Evolutionary conservation across 2,888 invertebrate species (phyloP).

Genomic region (Strigamia maritima): DNA sequence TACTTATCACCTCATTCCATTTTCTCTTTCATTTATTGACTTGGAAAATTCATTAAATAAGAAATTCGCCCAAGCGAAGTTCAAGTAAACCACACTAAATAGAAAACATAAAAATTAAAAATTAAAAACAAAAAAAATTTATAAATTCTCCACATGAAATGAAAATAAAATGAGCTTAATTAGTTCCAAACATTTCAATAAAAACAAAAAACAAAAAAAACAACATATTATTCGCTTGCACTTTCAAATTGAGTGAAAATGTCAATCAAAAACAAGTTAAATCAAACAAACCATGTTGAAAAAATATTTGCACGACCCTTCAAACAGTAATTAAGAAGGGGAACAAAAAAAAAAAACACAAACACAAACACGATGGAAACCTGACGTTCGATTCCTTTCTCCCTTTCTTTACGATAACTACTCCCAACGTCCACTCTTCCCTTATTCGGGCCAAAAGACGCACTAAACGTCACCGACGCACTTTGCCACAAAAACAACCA

Average conservation of each 20-base stretch:
- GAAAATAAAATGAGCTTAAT: neutral
- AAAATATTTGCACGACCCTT: slow-evolving; percentile 10
- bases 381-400: too few relatives aligned
- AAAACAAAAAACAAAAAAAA: neutral
- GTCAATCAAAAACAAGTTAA: neutral
- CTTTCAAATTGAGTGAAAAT: neutral
- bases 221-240: neutral
- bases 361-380: neutral
- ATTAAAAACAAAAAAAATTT: neutral
- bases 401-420: neutral
- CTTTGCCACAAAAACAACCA: neutral
- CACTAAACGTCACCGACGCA: neutral
- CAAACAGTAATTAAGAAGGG: neutral
- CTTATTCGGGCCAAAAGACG: neutral
- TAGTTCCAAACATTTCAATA: neutral
- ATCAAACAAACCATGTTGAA: neutral
- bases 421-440: neutral
- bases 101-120: neutral
- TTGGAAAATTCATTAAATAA: neutral
- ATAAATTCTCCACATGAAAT: neutral
- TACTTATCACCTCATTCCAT: slow-evolving; percentile 3
- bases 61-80: neutral
- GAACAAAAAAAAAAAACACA: neutral
- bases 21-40: slow-evolving; percentile 7
- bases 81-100: neutral